Percentiles rank a stretch among this genome's conserved stretches.
Evolutionary conservation across 2,797 vertebrate genomes (phyloP).

Genomic region (Pelochelys cantorii): DNA sequence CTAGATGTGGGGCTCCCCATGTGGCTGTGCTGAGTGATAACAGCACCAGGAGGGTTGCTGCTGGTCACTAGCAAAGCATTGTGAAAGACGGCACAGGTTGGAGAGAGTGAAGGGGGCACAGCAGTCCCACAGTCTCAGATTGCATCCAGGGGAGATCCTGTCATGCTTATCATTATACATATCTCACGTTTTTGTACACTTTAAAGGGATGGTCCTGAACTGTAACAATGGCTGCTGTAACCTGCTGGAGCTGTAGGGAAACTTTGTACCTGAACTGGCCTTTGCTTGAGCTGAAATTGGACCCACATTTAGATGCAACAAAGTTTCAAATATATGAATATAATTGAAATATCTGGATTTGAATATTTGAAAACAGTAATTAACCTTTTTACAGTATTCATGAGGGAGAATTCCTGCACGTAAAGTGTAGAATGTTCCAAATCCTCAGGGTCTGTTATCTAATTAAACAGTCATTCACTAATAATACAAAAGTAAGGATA

Average conservation of each 20-base stretch:
- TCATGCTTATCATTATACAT: no score
- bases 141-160: no score
- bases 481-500: background rate
- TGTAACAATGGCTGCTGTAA: slow-evolving; percentile 2
- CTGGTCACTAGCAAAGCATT: no score
- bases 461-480: background rate
- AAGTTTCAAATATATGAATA: slow-evolving; percentile 17
- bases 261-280: background rate
- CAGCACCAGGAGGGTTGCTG: no score
- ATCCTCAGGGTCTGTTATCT: background rate
- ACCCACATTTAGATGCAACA: background rate
- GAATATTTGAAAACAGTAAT: slow-evolving; percentile 12
- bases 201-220: background rate
- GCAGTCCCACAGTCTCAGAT: no score
- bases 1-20: no score
- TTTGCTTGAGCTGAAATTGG: background rate
- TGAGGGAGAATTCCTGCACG: background rate
- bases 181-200: background rate
- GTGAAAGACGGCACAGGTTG: no score
- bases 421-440: slow-evolving; percentile 18
- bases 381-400: background rate
- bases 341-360: background rate
- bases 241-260: background rate
- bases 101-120: no score
- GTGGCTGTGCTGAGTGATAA: no score